Evolutionary conservation across 2,888 invertebrate species (phyloP).

Genomic region (Agrochola litura): DNA sequence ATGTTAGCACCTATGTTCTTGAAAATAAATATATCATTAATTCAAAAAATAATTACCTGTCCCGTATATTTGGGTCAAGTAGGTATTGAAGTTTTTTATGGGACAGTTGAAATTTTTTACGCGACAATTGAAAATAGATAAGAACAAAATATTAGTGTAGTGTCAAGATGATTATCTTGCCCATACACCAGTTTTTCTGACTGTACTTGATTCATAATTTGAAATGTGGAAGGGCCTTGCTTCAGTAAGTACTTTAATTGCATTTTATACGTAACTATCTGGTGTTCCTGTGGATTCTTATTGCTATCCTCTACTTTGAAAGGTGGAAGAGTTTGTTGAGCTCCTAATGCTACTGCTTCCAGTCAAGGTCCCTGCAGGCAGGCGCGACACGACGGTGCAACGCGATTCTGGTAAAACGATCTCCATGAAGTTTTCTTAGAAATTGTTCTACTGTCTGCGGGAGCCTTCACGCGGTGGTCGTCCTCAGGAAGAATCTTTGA

Average conservation of each 20-base stretch:
- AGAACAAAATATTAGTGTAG: not conserved
- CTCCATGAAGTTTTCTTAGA: too few relatives aligned
- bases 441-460: too few relatives aligned
- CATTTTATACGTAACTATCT: not conserved
- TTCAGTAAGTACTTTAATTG: slow-evolving; percentile 12
- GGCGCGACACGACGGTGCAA: too few relatives aligned
- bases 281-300: not conserved
- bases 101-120: too few relatives aligned
- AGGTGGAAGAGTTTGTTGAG: not conserved
- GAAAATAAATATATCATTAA: too few relatives aligned
- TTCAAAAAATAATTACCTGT: not conserved
- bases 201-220: slow-evolving; percentile 6
- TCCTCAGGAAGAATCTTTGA: not conserved
- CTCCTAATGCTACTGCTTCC: not conserved
- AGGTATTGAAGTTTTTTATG: too few relatives aligned
- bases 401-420: too few relatives aligned
- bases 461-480: not conserved
- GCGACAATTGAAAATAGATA: not conserved
- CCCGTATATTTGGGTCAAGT: not conserved
- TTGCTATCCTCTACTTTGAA: not conserved
- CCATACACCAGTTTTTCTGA: not conserved
- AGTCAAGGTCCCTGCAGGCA: not conserved
- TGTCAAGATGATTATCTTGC: not conserved
- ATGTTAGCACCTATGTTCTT: too few relatives aligned
- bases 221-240: not conserved